Base-by-base conservation (phyloP, 2,888 invertebrate genomes). In the Dynastes tityus region DNA sequence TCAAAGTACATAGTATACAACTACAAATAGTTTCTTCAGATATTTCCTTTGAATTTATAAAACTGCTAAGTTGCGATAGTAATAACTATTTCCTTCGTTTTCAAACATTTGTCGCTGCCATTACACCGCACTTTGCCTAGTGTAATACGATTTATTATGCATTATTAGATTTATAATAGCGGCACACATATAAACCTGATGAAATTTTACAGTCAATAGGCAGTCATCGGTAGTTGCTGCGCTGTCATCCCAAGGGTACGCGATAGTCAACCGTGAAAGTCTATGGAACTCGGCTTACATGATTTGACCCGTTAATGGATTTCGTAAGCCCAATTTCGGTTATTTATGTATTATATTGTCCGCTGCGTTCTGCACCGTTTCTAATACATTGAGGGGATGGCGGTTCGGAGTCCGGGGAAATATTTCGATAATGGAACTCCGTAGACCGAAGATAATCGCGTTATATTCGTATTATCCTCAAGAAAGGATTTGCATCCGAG, bases 401-500 rank as follows among this genome's bases (percentile, higher is more conserved):
- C 79, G n/a, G 49, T 27, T 32, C 77, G 80, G 80, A 80, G 79
- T 82, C 80, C 82, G 80, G 80, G 77, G 75, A 78, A 79, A 82
- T 83, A 82, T 82, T 83, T 83, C 83, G 84, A 84, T 85, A 85
- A 85, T 85, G 81, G 84, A 84, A 85, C 79, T 82, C 80, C 80
- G 81, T 78, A 84, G 83, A 83, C 83, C 84, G 85, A 83, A 78
- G 79, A 84, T 85, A 85, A 85, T 85, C 85, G 82, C 78, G 82
- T 85, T 84, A 82, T 79, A 80, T 82, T 83, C 80, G 80, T 82
- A 83, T 84, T 83, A 84, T 83, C 81, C 82, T 76, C 78, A 79
- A 81, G 81, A 79, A 82, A 80, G 82, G 82, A 83, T 83, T 81
- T 83, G 83, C 82, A 83, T 82, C 78, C 79, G 55, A 80, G 83